These are phyloP conservation scores for Pollimyrus isidori DNA, from an alignment of 2,113 vertebrate genomes.

Conservation along the genomic window DNA sequence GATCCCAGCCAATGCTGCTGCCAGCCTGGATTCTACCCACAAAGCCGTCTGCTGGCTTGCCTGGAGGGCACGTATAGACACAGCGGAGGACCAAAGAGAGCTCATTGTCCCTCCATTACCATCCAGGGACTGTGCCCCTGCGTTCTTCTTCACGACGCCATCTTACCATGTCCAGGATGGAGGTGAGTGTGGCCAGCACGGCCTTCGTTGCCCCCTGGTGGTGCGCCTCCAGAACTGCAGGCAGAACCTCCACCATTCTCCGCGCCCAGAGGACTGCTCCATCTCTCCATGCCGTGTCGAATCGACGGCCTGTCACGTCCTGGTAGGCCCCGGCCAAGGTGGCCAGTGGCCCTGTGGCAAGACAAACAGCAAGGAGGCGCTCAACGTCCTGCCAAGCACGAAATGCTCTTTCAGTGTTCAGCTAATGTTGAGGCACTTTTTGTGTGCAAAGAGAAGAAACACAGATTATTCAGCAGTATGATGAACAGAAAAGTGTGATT, in stretches of 20 bases:
- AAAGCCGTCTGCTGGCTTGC: slow-evolving; percentile 53
- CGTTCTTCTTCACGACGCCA: neutral
- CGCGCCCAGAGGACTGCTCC: slow-evolving; percentile 46
- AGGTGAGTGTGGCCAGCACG: slow-evolving; percentile 37
- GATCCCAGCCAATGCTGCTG: slow-evolving; percentile 48
- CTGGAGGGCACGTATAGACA: slow-evolving; percentile 31
- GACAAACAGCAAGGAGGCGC: neutral
- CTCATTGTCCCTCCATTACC: neutral
- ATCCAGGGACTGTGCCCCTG: neutral
- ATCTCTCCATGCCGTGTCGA: slow-evolving; percentile 64
- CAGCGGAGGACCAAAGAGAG: neutral
- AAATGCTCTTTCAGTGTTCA: neutral
- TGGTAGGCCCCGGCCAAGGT: slow-evolving; percentile 73
- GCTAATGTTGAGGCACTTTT: neutral
- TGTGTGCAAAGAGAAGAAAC: neutral
- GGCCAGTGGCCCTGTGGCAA: slow-evolving; percentile 62
- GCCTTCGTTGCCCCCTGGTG: slow-evolving; percentile 52
- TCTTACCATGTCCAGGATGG: slow-evolving; percentile 61
- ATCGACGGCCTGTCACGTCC: slow-evolving; percentile 61
- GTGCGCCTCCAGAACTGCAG: slow-evolving; percentile 51
- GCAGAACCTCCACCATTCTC: slow-evolving; percentile 52
- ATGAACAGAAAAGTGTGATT: neutral
- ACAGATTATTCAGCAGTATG: neutral
- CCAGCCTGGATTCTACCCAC: slow-evolving; percentile 55
- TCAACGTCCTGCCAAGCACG: neutral